A percentile compares a stretch with the other conserved stretches of the same genome.
These are phyloP conservation scores for Athene cunicularia DNA, from an alignment of 2,113 vertebrate species.

Conservation along the genomic window DNA sequence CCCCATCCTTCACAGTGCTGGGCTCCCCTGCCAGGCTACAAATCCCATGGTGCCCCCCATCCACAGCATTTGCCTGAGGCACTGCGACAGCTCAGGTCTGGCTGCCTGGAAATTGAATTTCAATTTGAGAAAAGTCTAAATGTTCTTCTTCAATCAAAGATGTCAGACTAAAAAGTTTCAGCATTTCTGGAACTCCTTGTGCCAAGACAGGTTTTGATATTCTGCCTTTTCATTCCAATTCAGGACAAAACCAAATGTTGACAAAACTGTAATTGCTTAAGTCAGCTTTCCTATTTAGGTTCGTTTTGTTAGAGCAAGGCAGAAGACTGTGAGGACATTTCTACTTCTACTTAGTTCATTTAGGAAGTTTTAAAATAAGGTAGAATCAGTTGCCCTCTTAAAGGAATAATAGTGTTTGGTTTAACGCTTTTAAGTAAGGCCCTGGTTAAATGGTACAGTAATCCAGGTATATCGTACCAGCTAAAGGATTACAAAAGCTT, in stretches of 20 bases:
- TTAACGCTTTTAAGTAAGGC: background rate
- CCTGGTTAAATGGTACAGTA: fast-evolving
- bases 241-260: constrained; percentile 23
- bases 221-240: constrained; percentile 3
- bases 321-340: background rate
- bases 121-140: constrained; percentile 40
- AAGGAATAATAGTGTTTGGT: background rate
- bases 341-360: background rate
- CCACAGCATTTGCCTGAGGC: constrained; percentile 23
- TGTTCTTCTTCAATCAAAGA: constrained; percentile 48
- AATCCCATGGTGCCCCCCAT: constrained; percentile 20
- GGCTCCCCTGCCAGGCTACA: constrained; percentile 25
- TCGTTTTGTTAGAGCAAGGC: background rate
- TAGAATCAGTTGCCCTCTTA: background rate
- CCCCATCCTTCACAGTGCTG: constrained; percentile 9
- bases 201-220: background rate
- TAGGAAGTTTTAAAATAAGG: background rate
- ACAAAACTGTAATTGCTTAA: constrained; percentile 18
- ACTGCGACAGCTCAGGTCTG: background rate
- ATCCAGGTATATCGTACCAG: background rate
- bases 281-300: constrained; percentile 7
- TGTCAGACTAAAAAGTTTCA: constrained; percentile 22
- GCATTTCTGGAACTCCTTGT: background rate
- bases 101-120: constrained; percentile 27
- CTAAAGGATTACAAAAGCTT: background rate